These are phyloP conservation scores for Macroteleia sp. DNA, from an alignment of 2,888 invertebrate species.

Conservation along the genomic window DNA sequence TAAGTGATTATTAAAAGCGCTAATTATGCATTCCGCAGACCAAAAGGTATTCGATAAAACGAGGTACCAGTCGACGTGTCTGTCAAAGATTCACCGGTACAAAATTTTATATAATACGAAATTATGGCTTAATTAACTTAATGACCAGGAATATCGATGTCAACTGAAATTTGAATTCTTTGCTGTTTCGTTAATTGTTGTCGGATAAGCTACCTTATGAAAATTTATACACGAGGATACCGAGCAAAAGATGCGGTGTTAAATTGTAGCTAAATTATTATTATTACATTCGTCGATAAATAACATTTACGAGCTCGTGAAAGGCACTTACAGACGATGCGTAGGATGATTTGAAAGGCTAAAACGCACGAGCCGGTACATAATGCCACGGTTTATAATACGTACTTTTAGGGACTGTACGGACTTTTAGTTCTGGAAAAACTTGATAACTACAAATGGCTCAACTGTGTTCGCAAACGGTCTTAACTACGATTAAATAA, in stretches of 20 bases:
- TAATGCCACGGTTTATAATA: slow-evolving; percentile 27
- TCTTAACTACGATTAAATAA: no score
- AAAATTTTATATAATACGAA: not conserved
- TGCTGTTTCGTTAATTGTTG: not conserved
- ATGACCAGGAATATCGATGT: not conserved
- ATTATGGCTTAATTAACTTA: slow-evolving; percentile 6
- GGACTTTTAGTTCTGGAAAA: not conserved
- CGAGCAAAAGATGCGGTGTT: slow-evolving; percentile 16
- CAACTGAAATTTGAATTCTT: not conserved
- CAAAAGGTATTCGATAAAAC: not conserved
- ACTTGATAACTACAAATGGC: no score
- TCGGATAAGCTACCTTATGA: slow-evolving; percentile 19
- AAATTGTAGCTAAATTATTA: slow-evolving; percentile 51
- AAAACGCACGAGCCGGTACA: slow-evolving; percentile 45
- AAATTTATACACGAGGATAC: slow-evolving; percentile 9
- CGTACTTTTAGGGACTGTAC: slow-evolving; percentile 51
- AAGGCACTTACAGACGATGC: slow-evolving; percentile 57
- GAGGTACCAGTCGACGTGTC: not conserved
- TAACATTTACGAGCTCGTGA: slow-evolving; percentile 65
- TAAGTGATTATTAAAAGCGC: slow-evolving; percentile 23
- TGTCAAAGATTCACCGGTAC: not conserved
- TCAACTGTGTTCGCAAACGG: no score
- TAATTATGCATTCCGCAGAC: not conserved
- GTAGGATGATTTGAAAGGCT: slow-evolving; percentile 62
- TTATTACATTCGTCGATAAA: slow-evolving; percentile 57